phyloP scores from a whole-genome alignment of 2,888 invertebrate species.

The Temnothorax unifasciatus region DNA sequence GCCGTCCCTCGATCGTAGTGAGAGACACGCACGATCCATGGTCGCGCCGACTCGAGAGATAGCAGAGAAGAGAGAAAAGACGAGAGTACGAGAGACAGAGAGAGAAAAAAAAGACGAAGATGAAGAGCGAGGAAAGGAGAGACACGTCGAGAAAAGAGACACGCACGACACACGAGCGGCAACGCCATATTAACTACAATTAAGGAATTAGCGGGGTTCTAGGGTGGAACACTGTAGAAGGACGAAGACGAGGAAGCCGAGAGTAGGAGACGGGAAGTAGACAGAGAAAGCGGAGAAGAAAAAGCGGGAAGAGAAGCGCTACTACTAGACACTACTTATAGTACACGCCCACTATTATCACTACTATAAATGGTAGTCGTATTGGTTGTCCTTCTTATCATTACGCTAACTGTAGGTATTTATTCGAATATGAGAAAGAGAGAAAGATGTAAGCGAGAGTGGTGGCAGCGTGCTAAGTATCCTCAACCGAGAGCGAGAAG shows the following conservation, averaged over 20 bases:
- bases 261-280: conserved; percentile 29
- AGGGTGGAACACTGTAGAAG: conserved; percentile 60
- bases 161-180: conserved; percentile 75
- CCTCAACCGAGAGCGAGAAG: conserved; percentile 68
- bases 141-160: conserved; percentile 70
- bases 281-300: conserved; percentile 53
- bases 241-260: conserved; percentile 41
- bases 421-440: conserved; percentile 78
- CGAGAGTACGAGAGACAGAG: conserved; percentile 14
- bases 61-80: conserved; percentile 64
- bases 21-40: conserved; percentile 70
- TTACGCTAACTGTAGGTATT: conserved; percentile 81
- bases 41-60: conserved; percentile 74
- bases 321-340: conserved; percentile 84
- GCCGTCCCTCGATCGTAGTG: conserved; percentile 73
- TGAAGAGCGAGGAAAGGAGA: conserved; percentile 23
- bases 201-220: conserved; percentile 70
- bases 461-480: conserved; percentile 79
- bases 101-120: conserved; percentile 46
- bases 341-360: conserved; percentile 83
- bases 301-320: conserved; percentile 73
- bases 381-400: conserved; percentile 83
- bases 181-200: conserved; percentile 84
- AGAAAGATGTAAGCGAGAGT: conserved; percentile 48
- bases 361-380: conserved; percentile 81